Percentiles rank a stretch among this genome's conserved stretches.
These are phyloP conservation scores for Nyctereutes procyonoides DNA, from an alignment of 2,113 vertebrate genomes.

Conservation along the genomic window DNA sequence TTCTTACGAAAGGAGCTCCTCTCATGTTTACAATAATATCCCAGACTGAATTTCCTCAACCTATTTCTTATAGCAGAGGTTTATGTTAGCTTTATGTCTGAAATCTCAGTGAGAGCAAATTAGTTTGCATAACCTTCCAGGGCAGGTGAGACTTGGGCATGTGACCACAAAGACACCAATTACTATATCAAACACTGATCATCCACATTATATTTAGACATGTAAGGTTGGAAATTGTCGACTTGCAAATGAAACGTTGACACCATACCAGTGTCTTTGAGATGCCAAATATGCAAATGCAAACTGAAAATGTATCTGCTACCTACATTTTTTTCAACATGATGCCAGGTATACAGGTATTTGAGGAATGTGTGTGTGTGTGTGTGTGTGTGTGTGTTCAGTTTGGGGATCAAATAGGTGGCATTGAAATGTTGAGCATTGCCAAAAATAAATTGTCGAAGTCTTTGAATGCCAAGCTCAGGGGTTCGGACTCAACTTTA, in stretches of 20 bases:
- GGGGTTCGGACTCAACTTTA: slow-evolving; percentile 49
- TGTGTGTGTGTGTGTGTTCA: too few relatives aligned
- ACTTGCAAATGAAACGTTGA: slow-evolving; percentile 51
- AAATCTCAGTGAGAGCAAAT: slow-evolving; percentile 48
- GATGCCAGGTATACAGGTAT: not conserved
- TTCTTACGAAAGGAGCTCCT: slow-evolving; percentile 22
- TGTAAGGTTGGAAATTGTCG: slow-evolving; percentile 17
- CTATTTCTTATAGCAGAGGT: slow-evolving; percentile 1
- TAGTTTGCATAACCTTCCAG: not conserved
- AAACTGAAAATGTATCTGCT: slow-evolving; percentile 33
- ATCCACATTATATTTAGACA: slow-evolving; percentile 30
- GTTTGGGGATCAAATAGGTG: slow-evolving; percentile 27
- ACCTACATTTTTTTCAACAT: not conserved
- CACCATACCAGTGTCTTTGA: not conserved
- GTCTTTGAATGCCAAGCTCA: slow-evolving; percentile 48
- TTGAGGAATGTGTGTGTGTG: not conserved
- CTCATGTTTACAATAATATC: slow-evolving; percentile 26
- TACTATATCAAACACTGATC: slow-evolving; percentile 40
- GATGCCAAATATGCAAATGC: slow-evolving; percentile 30
- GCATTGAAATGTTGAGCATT: slow-evolving; percentile 51
- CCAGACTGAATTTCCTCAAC: slow-evolving; percentile 5
- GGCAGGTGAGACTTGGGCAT: not conserved
- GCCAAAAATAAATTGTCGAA: slow-evolving; percentile 38
- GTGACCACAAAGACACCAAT: not conserved
- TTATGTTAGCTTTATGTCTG: slow-evolving; percentile 25